Evolutionary conservation across 2,888 invertebrate species (phyloP).

Genomic region (Ecliptopera silaceata): DNA sequence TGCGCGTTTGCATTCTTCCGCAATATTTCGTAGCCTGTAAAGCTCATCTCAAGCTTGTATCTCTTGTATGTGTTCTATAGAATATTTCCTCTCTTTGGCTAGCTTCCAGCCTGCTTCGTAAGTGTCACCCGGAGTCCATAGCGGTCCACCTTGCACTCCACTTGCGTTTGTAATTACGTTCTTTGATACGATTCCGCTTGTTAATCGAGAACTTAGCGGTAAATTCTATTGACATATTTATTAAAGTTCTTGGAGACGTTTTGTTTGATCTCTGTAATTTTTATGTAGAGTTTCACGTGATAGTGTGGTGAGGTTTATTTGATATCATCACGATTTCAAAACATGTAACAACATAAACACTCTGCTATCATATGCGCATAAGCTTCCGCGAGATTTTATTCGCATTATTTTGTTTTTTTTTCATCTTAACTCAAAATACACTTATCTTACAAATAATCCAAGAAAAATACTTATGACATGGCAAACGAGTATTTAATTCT

Average conservation of each 20-base stretch:
- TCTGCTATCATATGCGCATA: too few relatives aligned
- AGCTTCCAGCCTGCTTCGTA: slow-evolving; percentile 65
- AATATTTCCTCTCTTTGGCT: slow-evolving; percentile 32
- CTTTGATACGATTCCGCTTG: slow-evolving; percentile 40
- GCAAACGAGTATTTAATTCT: too few relatives aligned
- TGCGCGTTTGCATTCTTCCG: too few relatives aligned
- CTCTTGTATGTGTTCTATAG: neutral
- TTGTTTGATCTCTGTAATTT: slow-evolving; percentile 1
- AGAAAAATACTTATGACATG: too few relatives aligned
- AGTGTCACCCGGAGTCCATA: slow-evolving; percentile 65
- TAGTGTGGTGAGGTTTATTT: neutral
- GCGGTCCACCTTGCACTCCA: slow-evolving; percentile 73
- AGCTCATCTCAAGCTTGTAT: neutral
- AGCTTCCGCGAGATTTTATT: too few relatives aligned
- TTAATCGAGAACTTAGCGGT: slow-evolving; percentile 36
- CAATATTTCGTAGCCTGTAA: too few relatives aligned
- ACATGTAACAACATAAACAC: too few relatives aligned
- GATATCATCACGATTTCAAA: neutral
- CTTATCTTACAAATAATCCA: too few relatives aligned
- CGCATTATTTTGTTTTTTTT: too few relatives aligned
- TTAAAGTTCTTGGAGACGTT: neutral
- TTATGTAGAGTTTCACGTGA: neutral
- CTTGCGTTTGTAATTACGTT: slow-evolving; percentile 73
- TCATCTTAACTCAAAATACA: too few relatives aligned
- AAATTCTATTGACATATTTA: slow-evolving; percentile 20